These are phyloP conservation scores for Hymenopus coronatus DNA, from an alignment of 2,888 invertebrate species.

Conservation along the genomic window DNA sequence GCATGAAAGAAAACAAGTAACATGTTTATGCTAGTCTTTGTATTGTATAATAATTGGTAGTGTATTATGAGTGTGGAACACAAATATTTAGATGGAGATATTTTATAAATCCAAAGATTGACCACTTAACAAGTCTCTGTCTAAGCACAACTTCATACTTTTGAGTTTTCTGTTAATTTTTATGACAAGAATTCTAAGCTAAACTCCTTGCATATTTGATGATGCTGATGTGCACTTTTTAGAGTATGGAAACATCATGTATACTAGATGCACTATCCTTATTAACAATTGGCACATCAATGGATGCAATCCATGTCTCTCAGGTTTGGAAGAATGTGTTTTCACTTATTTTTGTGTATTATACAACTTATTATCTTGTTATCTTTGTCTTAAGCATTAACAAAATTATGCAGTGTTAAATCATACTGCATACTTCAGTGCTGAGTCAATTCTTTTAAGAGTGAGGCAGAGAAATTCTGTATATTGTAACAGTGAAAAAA, in stretches of 20 bases:
- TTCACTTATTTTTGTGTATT: no score
- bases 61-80: slow-evolving; percentile 21
- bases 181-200: not conserved
- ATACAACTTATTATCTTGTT: no score
- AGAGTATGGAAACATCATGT: not conserved
- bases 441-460: no score
- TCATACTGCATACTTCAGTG: no score
- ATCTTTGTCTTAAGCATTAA: no score
- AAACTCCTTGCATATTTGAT: not conserved
- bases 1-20: slow-evolving; percentile 4
- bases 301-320: no score
- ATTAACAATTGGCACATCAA: no score
- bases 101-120: slow-evolving; percentile 34
- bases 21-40: slow-evolving; percentile 33
- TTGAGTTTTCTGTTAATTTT: not conserved
- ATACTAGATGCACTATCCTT: no score
- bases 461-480: no score
- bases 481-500: no score
- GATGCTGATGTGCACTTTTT: not conserved
- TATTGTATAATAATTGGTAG: slow-evolving; percentile 27
- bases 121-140: slow-evolving; percentile 16
- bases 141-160: not conserved
- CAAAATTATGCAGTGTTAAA: no score
- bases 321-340: no score
- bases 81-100: slow-evolving; percentile 18